Base-by-base conservation (phyloP, 2,888 invertebrate species). In the Tetanocera ferruginea region DNA sequence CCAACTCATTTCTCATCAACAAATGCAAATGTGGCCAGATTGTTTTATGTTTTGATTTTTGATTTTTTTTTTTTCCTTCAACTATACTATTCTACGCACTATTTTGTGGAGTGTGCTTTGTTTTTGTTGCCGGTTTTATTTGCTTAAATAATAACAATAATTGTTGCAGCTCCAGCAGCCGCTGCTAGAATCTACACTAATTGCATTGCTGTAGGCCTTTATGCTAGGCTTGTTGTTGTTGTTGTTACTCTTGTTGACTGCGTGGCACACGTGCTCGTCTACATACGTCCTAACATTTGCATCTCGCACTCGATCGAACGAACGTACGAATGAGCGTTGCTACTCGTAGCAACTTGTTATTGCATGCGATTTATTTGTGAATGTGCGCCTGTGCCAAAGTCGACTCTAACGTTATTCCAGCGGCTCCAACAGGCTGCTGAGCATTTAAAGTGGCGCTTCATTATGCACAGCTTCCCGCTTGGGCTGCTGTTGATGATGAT, bases 61-160 rank as follows among this genome's bases (percentile, higher is more conserved):
- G n/a, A 28, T 34, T 19, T 64, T n/a, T 64, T 67, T 67, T 43
- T 51, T 43, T 55, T 55, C 71, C 17, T 19, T 71, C 55, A n/a
- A n/a, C 55, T 43, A 67, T 25, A 9, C 28, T 25, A 14, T 60
- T 60, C 60, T 60, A 60, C 37, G 69, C 51, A 49, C 25, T 23
- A 25, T 23, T 64, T 64, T 25, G 1, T 49, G 49, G 17, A 19
- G 49, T 37, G 34, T 3, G 28, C 19, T n/a, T 57, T 71, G 19
- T 71, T 71, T 17, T 71, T 31, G 55, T 34, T 71, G 37, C 17
- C 52, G 19, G 25, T 55, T 8, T 34, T 51, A 17, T 57, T 55
- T 71, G n/a, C 11, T 57, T 23, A 31, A 57, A 71, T 72, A 72
- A 73, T 60, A 80, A 71, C 76, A 81, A 72, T 37, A 66, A 73